Conservation (phyloP, 2,113 vertebrate species). For the Lathamus discolor region DNA sequence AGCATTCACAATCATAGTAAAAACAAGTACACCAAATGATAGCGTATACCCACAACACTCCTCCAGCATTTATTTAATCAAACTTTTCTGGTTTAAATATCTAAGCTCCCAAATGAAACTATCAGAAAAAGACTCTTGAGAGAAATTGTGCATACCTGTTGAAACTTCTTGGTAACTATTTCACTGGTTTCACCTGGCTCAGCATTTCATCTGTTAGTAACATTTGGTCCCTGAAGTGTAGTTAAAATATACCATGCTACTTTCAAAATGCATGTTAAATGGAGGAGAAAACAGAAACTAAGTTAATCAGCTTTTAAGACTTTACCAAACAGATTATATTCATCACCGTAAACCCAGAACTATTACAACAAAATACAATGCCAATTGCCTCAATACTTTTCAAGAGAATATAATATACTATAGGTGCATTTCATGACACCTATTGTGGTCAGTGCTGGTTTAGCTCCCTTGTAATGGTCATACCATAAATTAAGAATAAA, state of each 20-base stretch:
- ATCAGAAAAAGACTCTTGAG: not conserved
- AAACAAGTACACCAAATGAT: not conserved
- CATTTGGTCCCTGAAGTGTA: not conserved
- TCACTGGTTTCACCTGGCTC: not conserved
- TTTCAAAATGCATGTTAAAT: not conserved
- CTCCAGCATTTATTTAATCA: not conserved
- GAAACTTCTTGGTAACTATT: not conserved
- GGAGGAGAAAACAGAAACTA: not conserved
- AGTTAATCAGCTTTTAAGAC: not conserved
- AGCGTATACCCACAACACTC: fast-evolving
- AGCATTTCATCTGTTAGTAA: not conserved
- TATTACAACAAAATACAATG: not conserved
- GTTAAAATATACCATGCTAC: not conserved
- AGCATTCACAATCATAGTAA: not conserved
- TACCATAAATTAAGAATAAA: not conserved
- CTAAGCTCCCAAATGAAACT: not conserved
- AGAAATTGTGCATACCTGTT: not conserved
- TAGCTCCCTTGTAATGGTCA: not conserved
- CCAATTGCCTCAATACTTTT: not conserved
- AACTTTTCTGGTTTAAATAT: not conserved
- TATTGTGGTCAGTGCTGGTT: not conserved
- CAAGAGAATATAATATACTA: not conserved
- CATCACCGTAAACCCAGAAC: not conserved
- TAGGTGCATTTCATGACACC: not conserved
- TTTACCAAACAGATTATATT: not conserved